Evolutionary conservation across 2,888 invertebrate genomes (phyloP).

Genomic region (Lordiphosa fenestrarum): DNA sequence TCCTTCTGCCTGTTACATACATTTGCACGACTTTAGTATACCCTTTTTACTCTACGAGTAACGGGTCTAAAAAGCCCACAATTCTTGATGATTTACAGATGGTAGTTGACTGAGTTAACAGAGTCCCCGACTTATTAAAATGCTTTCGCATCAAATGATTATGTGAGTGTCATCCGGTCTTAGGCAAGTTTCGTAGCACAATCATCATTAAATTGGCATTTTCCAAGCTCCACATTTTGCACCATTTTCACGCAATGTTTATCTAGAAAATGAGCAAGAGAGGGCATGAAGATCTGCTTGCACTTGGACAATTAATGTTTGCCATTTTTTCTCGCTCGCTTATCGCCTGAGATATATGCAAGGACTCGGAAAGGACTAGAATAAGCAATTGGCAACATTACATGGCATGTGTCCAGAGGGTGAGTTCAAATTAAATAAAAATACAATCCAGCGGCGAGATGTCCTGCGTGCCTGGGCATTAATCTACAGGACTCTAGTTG

Average conservation of each 20-base stretch:
- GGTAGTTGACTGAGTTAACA: too few species aligned
- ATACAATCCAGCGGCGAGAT: constrained; percentile 51
- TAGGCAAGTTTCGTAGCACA: constrained; percentile 11
- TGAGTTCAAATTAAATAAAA: constrained; percentile 61
- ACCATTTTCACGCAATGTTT: constrained; percentile 2
- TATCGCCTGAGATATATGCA: constrained; percentile 12
- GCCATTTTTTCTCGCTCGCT: constrained; percentile 14
- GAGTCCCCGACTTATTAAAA: too few species aligned
- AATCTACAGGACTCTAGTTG: constrained; percentile 48
- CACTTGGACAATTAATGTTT: constrained; percentile 53
- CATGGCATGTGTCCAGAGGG: constrained; percentile 7
- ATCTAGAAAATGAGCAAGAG: constrained; percentile 1
- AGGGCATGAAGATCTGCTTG: constrained; percentile 17
- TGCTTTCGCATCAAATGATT: too few species aligned
- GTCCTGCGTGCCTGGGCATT: constrained; percentile 50
- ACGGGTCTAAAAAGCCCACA: too few species aligned
- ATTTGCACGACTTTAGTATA: too few species aligned
- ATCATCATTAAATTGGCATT: constrained; percentile 54
- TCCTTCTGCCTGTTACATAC: too few species aligned
- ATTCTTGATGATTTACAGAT: too few species aligned
- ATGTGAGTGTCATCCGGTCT: background rate
- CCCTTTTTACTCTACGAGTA: too few species aligned
- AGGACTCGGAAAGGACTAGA: constrained; percentile 3
- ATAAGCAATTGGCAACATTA: constrained; percentile 5
- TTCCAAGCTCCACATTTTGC: constrained; percentile 13